These are phyloP conservation scores for Clarias gariepinus DNA, from an alignment of 2,113 vertebrate species.

Conservation along the genomic window DNA sequence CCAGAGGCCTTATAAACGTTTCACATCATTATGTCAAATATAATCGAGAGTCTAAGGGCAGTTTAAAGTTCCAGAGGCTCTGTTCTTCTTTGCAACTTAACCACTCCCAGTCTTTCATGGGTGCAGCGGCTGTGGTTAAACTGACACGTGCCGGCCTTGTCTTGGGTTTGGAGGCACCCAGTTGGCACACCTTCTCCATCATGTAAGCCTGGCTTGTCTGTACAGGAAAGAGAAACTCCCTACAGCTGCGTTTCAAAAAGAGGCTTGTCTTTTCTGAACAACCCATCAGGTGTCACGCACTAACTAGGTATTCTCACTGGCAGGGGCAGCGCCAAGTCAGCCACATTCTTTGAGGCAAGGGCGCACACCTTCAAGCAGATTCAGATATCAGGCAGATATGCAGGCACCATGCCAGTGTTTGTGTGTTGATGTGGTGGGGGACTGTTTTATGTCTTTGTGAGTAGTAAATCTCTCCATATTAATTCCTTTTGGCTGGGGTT, in stretches of 20 bases:
- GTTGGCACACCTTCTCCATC: conserved; percentile 35
- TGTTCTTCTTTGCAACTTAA: conserved; percentile 13
- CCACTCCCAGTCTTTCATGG: conserved; percentile 8
- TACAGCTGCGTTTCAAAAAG: conserved; percentile 14
- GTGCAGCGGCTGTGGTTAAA: conserved; percentile 36
- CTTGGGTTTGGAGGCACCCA: conserved; percentile 38
- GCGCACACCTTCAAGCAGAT: conserved; percentile 11
- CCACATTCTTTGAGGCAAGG: conserved; percentile 7
- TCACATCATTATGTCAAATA: conserved; percentile 9
- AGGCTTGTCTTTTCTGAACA: conserved; percentile 26
- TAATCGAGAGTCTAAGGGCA: conserved; percentile 9
- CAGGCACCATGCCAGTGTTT: neutral
- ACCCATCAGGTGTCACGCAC: conserved; percentile 23
- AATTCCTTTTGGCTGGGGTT: neutral
- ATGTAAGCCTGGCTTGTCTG: conserved; percentile 44
- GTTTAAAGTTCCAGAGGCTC: conserved; percentile 8
- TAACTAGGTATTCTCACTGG: conserved; percentile 14
- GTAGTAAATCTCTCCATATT: neutral
- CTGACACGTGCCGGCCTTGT: conserved; percentile 46
- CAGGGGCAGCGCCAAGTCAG: neutral
- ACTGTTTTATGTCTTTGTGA: neutral
- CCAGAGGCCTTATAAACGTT: conserved; percentile 11
- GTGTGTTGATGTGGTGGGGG: neutral
- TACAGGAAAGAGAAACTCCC: conserved; percentile 48
- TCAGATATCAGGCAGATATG: conserved; percentile 15